These are phyloP conservation scores for Halocynthia roretzi DNA, from an alignment of 23 tunicate genomes.

Conservation along the genomic window DNA sequence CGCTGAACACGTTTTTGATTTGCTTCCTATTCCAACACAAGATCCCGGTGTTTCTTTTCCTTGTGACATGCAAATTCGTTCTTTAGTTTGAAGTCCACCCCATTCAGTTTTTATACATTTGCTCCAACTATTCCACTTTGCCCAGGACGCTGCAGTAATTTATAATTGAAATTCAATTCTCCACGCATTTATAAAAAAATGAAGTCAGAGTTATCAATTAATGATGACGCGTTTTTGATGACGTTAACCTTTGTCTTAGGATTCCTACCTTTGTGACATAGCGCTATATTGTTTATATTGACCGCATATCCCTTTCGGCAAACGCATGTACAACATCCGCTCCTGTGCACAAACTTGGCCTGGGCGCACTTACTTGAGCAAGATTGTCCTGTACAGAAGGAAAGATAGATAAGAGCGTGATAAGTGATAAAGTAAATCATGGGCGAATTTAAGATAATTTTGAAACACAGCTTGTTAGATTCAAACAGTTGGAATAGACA, in stretches of 20 bases:
- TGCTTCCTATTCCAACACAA: conserved; percentile 28
- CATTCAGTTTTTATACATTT: conserved; percentile 12
- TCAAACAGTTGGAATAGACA: too few relatives aligned
- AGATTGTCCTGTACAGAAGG: neutral
- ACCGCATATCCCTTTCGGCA: conserved; percentile 9
- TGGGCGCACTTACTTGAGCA: conserved; percentile 3
- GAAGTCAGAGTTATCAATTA: too few relatives aligned
- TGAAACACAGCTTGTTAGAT: too few relatives aligned
- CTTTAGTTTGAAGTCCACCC: conserved; percentile 29
- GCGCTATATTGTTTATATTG: too few relatives aligned
- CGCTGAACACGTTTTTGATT: conserved; percentile 4
- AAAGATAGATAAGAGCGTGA: too few relatives aligned
- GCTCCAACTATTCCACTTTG: conserved; percentile 22
- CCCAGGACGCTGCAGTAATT: conserved; percentile 24
- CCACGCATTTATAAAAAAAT: too few relatives aligned
- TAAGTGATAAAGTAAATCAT: too few relatives aligned
- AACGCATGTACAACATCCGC: conserved; percentile 12
- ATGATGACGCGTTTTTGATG: too few relatives aligned
- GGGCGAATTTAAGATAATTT: too few relatives aligned
- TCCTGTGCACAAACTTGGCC: conserved; percentile 9
- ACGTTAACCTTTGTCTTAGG: too few relatives aligned
- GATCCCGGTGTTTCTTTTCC: conserved; percentile 4
- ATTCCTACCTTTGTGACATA: too few relatives aligned
- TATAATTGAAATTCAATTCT: too few relatives aligned
- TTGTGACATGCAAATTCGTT: conserved; percentile 1